Evolutionary conservation across 2,888 invertebrate genomes (phyloP).

Genomic region (Empis livida): DNA sequence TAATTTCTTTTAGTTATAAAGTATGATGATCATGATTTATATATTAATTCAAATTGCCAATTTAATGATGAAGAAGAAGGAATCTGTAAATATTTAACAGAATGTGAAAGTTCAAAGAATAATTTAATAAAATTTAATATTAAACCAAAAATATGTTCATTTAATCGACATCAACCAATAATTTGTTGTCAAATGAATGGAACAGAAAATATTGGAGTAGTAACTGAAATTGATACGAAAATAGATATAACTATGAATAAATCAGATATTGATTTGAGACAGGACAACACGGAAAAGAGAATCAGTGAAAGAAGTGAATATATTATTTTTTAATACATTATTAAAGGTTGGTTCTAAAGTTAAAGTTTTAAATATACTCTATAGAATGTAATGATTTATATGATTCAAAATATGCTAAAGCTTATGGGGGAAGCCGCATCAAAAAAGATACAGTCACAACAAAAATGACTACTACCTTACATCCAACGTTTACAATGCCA

Average conservation of each 20-base stretch:
- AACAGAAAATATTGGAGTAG: too few species aligned
- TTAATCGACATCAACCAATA: not conserved
- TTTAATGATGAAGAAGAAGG: slow-evolving; percentile 41
- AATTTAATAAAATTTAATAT: not conserved
- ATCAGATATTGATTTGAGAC: not conserved
- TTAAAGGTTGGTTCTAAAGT: too few species aligned
- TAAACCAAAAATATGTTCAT: not conserved
- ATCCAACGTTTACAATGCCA: too few species aligned
- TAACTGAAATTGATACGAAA: not conserved
- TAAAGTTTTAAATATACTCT: not conserved
- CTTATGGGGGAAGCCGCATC: too few species aligned
- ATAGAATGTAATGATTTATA: not conserved
- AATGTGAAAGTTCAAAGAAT: not conserved
- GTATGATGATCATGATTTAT: too few species aligned
- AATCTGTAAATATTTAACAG: not conserved
- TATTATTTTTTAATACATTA: too few species aligned
- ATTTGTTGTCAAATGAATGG: not conserved
- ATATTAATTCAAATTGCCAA: slow-evolving; percentile 25
- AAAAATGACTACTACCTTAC: not conserved
- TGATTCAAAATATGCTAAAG: not conserved
- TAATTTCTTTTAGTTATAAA: too few species aligned
- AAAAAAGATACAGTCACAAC: too few species aligned
- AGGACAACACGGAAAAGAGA: too few species aligned
- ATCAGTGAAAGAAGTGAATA: too few species aligned
- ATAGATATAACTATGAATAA: too few species aligned